These are phyloP conservation scores for Drosophila formosana DNA, from an alignment of 2,888 invertebrate genomes.

Conservation along the genomic window DNA sequence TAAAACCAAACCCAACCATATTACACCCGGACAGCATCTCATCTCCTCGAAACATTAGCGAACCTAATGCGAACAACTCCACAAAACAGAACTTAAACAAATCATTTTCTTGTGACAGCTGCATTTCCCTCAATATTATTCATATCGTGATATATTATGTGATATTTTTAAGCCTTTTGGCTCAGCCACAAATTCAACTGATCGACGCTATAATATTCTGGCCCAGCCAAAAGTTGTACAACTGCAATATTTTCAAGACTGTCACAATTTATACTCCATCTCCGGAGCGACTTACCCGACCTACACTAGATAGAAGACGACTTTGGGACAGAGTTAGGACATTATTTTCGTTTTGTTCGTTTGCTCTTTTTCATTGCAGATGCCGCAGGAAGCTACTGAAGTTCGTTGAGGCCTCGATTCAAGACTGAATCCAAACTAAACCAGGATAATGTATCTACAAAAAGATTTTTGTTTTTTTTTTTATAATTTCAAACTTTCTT, in stretches of 20 bases:
- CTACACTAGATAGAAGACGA: slow-evolving; percentile 11
- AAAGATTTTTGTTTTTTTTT: not conserved
- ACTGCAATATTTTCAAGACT: slow-evolving; percentile 38
- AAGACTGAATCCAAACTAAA: not conserved
- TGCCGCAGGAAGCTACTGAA: not conserved
- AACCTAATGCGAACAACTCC: not conserved
- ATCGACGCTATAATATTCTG: slow-evolving; percentile 3
- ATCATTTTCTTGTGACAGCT: slow-evolving; percentile 18
- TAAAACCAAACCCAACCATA: slow-evolving; percentile 1
- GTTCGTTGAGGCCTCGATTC: no score
- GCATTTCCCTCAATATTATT: slow-evolving; percentile 3
- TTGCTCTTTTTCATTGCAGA: slow-evolving; percentile 24
- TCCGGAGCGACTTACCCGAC: not conserved
- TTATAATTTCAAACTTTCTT: not conserved
- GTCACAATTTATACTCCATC: slow-evolving; percentile 11
- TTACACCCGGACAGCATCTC: slow-evolving; percentile 2
- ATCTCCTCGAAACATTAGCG: slow-evolving; percentile 8
- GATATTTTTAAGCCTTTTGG: slow-evolving; percentile 33
- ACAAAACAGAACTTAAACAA: slow-evolving; percentile 6
- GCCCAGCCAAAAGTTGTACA: slow-evolving; percentile 31
- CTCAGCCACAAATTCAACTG: slow-evolving; percentile 12
- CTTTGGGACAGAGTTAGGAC: slow-evolving; percentile 26
- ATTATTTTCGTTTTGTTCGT: slow-evolving; percentile 19
- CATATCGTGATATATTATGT: slow-evolving; percentile 26
- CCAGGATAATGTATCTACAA: not conserved